A percentile compares a stretch with the other conserved stretches of the same genome.
Evolutionary conservation across 2,888 invertebrate genomes (phyloP).

Genomic region (Gandaritis pyraliata): DNA sequence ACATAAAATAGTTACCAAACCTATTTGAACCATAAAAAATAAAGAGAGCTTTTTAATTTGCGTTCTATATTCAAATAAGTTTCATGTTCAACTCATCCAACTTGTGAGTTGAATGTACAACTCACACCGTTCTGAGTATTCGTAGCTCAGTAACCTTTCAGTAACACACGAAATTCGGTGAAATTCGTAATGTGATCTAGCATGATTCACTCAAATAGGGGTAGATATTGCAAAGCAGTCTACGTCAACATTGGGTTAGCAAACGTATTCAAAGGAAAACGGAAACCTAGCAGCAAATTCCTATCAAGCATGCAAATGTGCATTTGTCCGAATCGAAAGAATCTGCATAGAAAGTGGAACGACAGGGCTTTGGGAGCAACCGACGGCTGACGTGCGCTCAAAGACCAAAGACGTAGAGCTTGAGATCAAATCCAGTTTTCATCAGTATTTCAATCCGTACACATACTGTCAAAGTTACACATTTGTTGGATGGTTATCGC

Average conservation of each 20-base stretch:
- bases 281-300: constrained; percentile 37
- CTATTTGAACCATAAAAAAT: not conserved
- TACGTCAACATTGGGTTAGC: constrained; percentile 12
- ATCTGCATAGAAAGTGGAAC: constrained; percentile 52
- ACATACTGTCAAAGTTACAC: constrained; percentile 22
- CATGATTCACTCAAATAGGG: constrained; percentile 16
- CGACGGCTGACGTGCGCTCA: constrained; percentile 50
- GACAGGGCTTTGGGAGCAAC: constrained; percentile 49
- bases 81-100: not conserved
- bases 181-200: constrained; percentile 8
- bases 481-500: constrained; percentile 37
- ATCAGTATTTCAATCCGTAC: constrained; percentile 40
- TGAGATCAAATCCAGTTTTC: constrained; percentile 45
- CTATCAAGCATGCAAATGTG: constrained; percentile 50
- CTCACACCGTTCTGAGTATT: too few relatives aligned
- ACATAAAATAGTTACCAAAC: not conserved
- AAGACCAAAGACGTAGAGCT: constrained; percentile 44
- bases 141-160: not conserved
- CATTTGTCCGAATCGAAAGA: constrained; percentile 47
- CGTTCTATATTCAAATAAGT: not conserved
- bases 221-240: constrained; percentile 16
- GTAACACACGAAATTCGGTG: not conserved
- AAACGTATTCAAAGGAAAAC: constrained; percentile 19
- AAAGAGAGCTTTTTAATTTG: too few relatives aligned
- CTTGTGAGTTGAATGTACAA: not conserved